Evolutionary conservation across 1,140 invertebrate species (phyloP).

Genomic region (Melanaphis sacchari): DNA sequence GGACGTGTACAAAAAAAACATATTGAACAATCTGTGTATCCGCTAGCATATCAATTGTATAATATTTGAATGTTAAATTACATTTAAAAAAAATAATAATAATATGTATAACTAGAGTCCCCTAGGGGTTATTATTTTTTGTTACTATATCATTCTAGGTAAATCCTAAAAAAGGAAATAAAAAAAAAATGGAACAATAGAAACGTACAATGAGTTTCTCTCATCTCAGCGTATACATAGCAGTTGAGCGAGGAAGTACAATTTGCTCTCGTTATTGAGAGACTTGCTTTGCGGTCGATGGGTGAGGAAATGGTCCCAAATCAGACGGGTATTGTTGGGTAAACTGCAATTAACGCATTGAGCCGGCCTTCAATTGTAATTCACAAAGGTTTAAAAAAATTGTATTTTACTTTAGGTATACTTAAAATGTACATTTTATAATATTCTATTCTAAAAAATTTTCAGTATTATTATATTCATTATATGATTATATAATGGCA

Average conservation of each 20-base stretch:
- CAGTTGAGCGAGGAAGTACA: slow-evolving; percentile 19
- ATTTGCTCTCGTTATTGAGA: slow-evolving; percentile 35
- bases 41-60: not conserved
- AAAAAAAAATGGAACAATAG: slow-evolving; percentile 23
- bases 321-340: slow-evolving; percentile 14
- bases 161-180: not conserved
- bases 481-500: not conserved
- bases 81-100: not conserved
- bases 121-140: slow-evolving; percentile 12
- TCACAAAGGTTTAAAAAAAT: not conserved
- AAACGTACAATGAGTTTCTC: slow-evolving; percentile 1
- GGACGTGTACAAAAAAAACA: not conserved
- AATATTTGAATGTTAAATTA: not conserved
- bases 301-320: not conserved
- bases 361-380: slow-evolving; percentile 22
- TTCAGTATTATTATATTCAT: not conserved
- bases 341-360: slow-evolving; percentile 33
- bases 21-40: not conserved
- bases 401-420: not conserved
- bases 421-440: not conserved
- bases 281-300: not conserved
- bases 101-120: not conserved
- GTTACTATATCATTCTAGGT: not conserved
- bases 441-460: not conserved
- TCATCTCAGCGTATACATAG: not conserved